Conservation (phyloP, 1,140 invertebrate genomes). For the Archivesica marissinica region DNA sequence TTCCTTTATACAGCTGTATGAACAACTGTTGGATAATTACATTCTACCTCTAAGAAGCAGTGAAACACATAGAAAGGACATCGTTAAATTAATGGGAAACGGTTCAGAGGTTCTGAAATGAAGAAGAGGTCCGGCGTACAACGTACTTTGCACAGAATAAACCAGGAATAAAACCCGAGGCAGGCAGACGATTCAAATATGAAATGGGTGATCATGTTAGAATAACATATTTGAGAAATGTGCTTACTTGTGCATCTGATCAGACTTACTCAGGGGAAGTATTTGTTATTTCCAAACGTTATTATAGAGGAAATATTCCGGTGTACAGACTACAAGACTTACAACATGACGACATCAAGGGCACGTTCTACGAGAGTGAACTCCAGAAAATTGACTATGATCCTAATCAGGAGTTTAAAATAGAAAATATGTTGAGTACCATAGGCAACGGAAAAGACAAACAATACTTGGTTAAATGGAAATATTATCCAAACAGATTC, state of each 20-base stretch:
- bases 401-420: constrained; percentile 43
- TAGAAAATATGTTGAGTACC: constrained; percentile 60
- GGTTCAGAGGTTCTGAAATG: not conserved
- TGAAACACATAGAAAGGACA: too few relatives aligned
- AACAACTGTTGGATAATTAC: not conserved
- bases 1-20: not conserved
- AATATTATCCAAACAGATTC: constrained; percentile 50
- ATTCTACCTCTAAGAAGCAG: not conserved
- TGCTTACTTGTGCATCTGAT: constrained; percentile 83
- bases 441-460: constrained; percentile 61
- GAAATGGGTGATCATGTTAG: constrained; percentile 59
- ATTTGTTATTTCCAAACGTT: constrained; percentile 44
- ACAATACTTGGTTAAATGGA: constrained; percentile 62
- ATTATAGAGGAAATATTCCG: constrained; percentile 27
- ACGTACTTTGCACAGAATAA: constrained; percentile 11
- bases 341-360: constrained; percentile 41
- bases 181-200: constrained; percentile 48
- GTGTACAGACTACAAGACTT: constrained; percentile 53
- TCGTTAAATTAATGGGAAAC: too few relatives aligned
- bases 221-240: constrained; percentile 79
- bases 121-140: constrained; percentile 2
- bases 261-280: constrained; percentile 63
- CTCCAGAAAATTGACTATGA: constrained; percentile 51
- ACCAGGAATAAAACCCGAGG: not conserved
- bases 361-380: constrained; percentile 62